Evolutionary conservation across 2,797 vertebrate genomes (phyloP), one percentile per base, ranked within the genome.

Genomic region (Meriones psammophilus): DNA sequence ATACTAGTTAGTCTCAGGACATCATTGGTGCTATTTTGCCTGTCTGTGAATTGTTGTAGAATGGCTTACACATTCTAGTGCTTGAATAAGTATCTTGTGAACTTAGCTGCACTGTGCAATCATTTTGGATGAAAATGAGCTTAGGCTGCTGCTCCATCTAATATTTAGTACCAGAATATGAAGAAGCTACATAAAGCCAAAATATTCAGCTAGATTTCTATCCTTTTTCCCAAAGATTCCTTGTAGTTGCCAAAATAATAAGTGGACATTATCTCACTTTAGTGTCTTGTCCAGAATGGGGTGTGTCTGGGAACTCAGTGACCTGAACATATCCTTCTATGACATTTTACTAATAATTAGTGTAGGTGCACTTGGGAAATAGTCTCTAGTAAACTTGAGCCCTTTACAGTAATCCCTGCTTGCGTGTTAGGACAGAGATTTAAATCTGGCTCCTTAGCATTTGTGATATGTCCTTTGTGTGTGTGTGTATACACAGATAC

Each of bases 241-340:
- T 42, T 79, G 74, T 17, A 87, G 13, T 80, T 95, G 88, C 81
- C 96, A 94, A 94, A 91, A 91, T 39, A 77, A 26, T 76, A 56
- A 96, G 66, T 96, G 88, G 62, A 78, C 76, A 69, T 94, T 95
- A 96, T 92, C 89, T 97, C 81, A 90, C 73, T 93, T 91, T 92
- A 93, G 58, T 94, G 33, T 91, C 94, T 90, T 93, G 68, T 89
- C 81, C 79, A 94, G 79, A 95, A 91, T 62, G 39, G 77, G 92
- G 76, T 95, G 71, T 17, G 22, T 94, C 90, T 97, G 79, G 76
- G 83, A 96, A 92, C 60, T 94, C 18, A 1, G 36, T 80, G 93
- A 92, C 56, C 89, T 42, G 46, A 94, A 89, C 50, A 62, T 64
- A 89, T 60, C 73, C 78, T 94, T 91, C 73, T 2, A 8, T 95